phyloP scores from a whole-genome alignment of 1,140 invertebrate species.

The Drosophila micromelanica region DNA sequence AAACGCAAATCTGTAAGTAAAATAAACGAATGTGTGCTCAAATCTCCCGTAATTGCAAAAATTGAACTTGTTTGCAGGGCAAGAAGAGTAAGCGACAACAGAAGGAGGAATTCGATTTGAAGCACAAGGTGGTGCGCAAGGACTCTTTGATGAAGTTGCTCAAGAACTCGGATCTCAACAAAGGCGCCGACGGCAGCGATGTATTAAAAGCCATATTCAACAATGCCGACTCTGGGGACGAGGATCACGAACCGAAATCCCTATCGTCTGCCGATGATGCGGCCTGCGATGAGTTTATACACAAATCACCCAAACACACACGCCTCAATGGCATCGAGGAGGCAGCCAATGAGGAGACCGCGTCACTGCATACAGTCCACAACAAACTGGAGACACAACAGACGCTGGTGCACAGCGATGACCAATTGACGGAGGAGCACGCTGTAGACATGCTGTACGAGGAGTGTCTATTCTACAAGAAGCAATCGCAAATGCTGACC shows the following conservation, averaged over 20 bases:
- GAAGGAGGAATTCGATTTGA: conserved; percentile 37
- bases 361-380: neutral
- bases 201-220: conserved; percentile 79
- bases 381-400: conserved; percentile 40
- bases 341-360: neutral
- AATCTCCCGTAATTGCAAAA: neutral
- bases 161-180: conserved; percentile 79
- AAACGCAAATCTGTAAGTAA: conserved; percentile 44
- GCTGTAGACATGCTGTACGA: conserved; percentile 74
- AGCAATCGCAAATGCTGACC: conserved; percentile 49
- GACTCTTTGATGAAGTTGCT: conserved; percentile 74
- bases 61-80: conserved; percentile 10
- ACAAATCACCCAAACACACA: conserved; percentile 46
- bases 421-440: conserved; percentile 50
- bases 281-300: conserved; percentile 57
- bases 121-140: conserved; percentile 60
- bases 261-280: conserved; percentile 3
- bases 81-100: conserved; percentile 40
- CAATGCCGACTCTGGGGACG: conserved; percentile 60
- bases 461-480: conserved; percentile 68
- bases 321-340: conserved; percentile 51
- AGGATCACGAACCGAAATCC: conserved; percentile 21
- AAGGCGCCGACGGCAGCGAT: conserved; percentile 67
- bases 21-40: neutral
- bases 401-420: conserved; percentile 22